Base-by-base conservation (phyloP, 2,113 vertebrate genomes). In the Burhinus oedicnemus region DNA sequence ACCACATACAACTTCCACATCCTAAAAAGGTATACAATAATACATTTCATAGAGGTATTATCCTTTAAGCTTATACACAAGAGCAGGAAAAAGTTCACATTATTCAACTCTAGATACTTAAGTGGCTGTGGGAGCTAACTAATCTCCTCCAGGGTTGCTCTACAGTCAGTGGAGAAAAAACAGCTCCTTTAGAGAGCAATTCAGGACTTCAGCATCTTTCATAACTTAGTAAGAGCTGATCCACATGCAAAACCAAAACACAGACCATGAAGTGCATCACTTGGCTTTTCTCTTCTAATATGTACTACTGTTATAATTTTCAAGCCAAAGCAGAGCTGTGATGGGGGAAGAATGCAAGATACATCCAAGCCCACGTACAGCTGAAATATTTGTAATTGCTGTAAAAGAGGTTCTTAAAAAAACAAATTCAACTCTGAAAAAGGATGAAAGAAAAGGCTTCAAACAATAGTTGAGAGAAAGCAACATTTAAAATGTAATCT, bases 171-270 rank as follows among this genome's bases (percentile, higher is more conserved):
- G 1, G 34, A 87, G 70, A 70, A 90, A 84, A 72, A 49, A 2
- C 52, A 79, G 34, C 36, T 88, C 78, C 81, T 82, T 64, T 27
- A 85, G 30, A 54, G 77, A 57, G 66, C 29, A 80, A 49, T 82
- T 94, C 54, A 45, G 74, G 75, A 76, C 54, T 80, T 69, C 75
- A 76, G 70, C 70, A 83, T 76, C 84, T 95, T 96, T 93, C 79
- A 61, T 94, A 94, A 96, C 78, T 83, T 34, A 14, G 6, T 27
- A 84, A 65, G 17, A 72, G 36, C 87, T 85, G 58, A 91, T 91
- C 40, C 72, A 79, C 65, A 57, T 38, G 54, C 62, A 85, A 89
- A 96, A 93, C 1, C 40, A 78, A 89, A 82, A 64, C 38, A 58
- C 32, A 51, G 69, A 49, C 80, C 27, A 32, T 27, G 34, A 91